phyloP scores from a whole-genome alignment of 2,797 vertebrate species.

The Sebastes hubbsi region DNA sequence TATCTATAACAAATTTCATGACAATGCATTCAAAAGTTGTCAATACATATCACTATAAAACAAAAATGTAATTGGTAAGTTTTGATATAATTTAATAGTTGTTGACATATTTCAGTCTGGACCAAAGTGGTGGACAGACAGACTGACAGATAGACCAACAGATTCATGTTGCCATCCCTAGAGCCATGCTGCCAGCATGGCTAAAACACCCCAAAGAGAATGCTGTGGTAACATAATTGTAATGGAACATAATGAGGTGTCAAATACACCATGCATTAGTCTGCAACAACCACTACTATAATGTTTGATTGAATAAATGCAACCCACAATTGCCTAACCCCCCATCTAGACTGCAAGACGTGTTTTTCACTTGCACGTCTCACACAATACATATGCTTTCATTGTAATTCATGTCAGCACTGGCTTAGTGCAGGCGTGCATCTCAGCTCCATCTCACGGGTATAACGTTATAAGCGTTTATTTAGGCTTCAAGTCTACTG shows the following conservation, averaged over 20 bases:
- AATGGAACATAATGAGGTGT: neutral
- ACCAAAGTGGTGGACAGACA: neutral
- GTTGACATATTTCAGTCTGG: neutral
- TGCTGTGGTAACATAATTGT: neutral
- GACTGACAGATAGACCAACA: neutral
- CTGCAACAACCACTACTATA: neutral
- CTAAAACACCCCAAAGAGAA: neutral
- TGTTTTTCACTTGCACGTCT: neutral
- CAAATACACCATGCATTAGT: neutral
- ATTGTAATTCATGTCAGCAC: neutral
- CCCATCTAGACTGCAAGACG: neutral
- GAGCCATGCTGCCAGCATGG: neutral
- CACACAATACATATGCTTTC: neutral
- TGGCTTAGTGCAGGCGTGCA: neutral
- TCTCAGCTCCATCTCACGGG: neutral
- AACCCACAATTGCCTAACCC: neutral
- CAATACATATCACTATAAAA: neutral
- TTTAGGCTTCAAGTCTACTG: neutral
- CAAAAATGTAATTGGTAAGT: neutral
- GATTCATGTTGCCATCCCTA: neutral
- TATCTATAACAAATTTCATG: neutral
- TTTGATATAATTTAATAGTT: neutral
- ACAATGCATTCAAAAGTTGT: neutral
- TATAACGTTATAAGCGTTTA: no score
- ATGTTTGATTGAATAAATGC: neutral